Conservation (phyloP, 2,888 invertebrate species). For the Cryptus armator region DNA sequence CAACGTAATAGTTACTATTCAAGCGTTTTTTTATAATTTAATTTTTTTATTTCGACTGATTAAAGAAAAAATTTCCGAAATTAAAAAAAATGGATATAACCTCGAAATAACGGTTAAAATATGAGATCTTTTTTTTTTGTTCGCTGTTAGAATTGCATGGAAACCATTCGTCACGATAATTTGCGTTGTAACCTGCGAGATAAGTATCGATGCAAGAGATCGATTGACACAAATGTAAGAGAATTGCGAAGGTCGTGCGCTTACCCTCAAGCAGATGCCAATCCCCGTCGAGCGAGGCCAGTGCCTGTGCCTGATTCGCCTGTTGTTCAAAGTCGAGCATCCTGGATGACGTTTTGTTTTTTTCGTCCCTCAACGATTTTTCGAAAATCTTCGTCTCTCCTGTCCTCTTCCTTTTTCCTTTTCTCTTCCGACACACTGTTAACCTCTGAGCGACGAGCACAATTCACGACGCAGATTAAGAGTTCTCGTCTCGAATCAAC, state of each 20-base stretch:
- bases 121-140: too few relatives aligned
- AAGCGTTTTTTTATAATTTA: background rate
- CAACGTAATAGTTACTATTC: background rate
- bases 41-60: too few relatives aligned
- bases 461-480: slow-evolving; percentile 12
- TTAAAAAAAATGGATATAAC: too few relatives aligned
- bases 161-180: background rate
- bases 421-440: background rate
- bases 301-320: slow-evolving; percentile 79
- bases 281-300: slow-evolving; percentile 78
- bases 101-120: too few relatives aligned
- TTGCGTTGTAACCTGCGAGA: background rate
- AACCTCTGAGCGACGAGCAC: slow-evolving; percentile 1
- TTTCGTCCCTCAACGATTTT: slow-evolving; percentile 10
- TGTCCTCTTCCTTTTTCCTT: background rate
- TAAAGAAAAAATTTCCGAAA: too few relatives aligned
- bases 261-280: slow-evolving; percentile 82
- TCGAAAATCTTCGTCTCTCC: background rate
- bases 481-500: slow-evolving; percentile 44
- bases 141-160: background rate
- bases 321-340: slow-evolving; percentile 82
- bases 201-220: slow-evolving; percentile 3
- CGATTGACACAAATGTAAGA: slow-evolving; percentile 48
- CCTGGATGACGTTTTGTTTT: slow-evolving; percentile 53
- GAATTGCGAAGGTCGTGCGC: slow-evolving; percentile 79